Evolutionary conservation across 2,888 invertebrate species (phyloP), one percentile per base, ranked within the genome.

Genomic region (Diarsia rubi): DNA sequence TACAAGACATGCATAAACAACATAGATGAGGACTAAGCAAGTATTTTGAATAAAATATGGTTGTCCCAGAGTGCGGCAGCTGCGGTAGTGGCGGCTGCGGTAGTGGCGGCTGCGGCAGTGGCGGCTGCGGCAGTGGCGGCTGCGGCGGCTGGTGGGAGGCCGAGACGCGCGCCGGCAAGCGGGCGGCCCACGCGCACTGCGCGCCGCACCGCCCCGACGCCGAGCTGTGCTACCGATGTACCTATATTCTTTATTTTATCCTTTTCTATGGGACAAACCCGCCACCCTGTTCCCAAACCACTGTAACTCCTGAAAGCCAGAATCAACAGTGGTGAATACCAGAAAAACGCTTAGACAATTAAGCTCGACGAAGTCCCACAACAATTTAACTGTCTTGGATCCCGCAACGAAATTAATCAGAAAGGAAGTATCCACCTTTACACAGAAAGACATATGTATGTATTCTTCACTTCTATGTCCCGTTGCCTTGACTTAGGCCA

Each of bases 101-200:
- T n/a, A n/a, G n/a, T n/a, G 76, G 84, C 27, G 88, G 82, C n/a
- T 93, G 93, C n/a, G n/a, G n/a, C n/a, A n/a, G n/a, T n/a, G 78
- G 80, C 14, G 78, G 82, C 2, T 79, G 81, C 64, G 37, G 81
- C 62, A 72, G 75, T 19, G 80, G 75, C 5, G 81, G 77, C 6
- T 83, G 82, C 5, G 76, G 84, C 27, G 88, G 82, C n/a, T 93
- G 93, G 92, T 92, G 93, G 91, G 91, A 90, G 76, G 87, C 66
- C 12, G 86, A 67, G 45, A 71, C 90, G 0, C 90, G 92, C 69
- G 89, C 86, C 1, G 93, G 89, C 0, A 87, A 92, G 21, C 94
- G 96, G 82, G 96, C 97, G 24, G 96, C 96, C 80, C 97, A 97
- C 86, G 96, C 97, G 11, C 95, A 88, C 97, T 97, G 91, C 73